phyloP scores from a whole-genome alignment of 2,888 invertebrate species.

The Sphaerophoria taeniata region DNA sequence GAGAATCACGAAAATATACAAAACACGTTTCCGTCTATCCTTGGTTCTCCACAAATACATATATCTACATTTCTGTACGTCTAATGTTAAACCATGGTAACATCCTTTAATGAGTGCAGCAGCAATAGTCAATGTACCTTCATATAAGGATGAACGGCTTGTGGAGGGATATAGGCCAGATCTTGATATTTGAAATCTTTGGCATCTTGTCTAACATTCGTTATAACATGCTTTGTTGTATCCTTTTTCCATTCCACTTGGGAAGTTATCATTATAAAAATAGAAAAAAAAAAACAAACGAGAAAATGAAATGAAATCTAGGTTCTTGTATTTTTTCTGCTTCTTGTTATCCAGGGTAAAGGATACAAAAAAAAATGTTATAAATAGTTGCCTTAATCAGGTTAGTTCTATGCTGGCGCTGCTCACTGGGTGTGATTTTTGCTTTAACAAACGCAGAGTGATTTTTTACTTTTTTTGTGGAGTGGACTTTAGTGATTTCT shows the following conservation, averaged over 20 bases:
- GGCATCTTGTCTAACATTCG: slow-evolving; percentile 10
- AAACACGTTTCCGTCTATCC: slow-evolving; percentile 6
- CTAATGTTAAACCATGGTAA: slow-evolving; percentile 4
- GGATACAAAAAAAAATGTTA: neutral
- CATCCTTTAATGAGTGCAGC: neutral
- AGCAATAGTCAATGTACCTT: neutral
- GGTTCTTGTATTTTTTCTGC: neutral
- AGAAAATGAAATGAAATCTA: neutral
- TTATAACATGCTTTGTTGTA: neutral
- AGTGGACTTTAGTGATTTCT: too few species aligned
- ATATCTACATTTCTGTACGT: too few species aligned
- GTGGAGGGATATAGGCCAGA: neutral
- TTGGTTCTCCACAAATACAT: neutral
- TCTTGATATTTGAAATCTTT: slow-evolving; percentile 16
- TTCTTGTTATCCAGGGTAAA: neutral
- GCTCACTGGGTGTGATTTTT: neutral
- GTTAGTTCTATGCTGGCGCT: neutral
- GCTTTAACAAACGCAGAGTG: neutral
- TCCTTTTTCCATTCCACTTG: neutral
- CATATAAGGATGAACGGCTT: neutral
- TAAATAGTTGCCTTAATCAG: slow-evolving; percentile 14
- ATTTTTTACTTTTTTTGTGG: too few species aligned
- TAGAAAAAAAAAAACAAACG: too few species aligned
- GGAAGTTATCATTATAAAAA: neutral
- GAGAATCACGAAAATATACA: neutral